Percentiles rank a stretch among this genome's conserved stretches.
Evolutionary conservation across 2,888 invertebrate species (phyloP).

Genomic region (Scaptodrosophila latifasciaeformis): DNA sequence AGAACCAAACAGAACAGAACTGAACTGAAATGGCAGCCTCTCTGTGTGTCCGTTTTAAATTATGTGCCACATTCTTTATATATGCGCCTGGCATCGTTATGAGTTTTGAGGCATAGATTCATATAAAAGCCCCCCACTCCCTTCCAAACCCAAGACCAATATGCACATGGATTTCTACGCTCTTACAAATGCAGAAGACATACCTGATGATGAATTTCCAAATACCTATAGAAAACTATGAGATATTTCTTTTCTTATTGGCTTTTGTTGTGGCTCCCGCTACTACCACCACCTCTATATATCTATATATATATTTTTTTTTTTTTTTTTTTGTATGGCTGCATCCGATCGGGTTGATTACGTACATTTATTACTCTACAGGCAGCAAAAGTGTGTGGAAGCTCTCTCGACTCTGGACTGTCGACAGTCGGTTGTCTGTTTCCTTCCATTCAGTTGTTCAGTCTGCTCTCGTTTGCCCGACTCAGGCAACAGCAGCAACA

Average conservation of each 20-base stretch:
- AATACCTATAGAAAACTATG: no score
- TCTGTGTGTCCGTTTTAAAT: conserved; percentile 1
- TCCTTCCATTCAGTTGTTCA: neutral
- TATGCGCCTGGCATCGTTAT: no score
- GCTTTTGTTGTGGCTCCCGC: conserved; percentile 47
- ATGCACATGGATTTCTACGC: neutral
- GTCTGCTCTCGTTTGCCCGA: neutral
- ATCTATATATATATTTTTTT: neutral
- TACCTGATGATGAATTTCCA: no score
- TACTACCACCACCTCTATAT: neutral
- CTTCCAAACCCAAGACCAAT: no score
- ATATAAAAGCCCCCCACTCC: neutral
- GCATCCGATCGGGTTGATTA: conserved; percentile 44
- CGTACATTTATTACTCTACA: conserved; percentile 65
- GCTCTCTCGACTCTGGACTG: conserved; percentile 1
- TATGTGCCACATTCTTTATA: neutral
- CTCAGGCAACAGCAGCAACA: neutral
- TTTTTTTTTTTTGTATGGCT: conserved; percentile 4
- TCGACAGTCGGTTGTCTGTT: neutral
- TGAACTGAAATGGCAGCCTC: no score
- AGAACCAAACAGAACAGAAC: no score
- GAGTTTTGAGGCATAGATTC: neutral
- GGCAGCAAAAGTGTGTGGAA: conserved; percentile 31
- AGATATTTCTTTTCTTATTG: conserved; percentile 17
- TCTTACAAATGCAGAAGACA: conserved; percentile 11